Percentiles rank a stretch among this genome's conserved stretches.
These are phyloP conservation scores for Hoplodrina ambigua DNA, from an alignment of 2,888 invertebrate genomes.

Conservation along the genomic window DNA sequence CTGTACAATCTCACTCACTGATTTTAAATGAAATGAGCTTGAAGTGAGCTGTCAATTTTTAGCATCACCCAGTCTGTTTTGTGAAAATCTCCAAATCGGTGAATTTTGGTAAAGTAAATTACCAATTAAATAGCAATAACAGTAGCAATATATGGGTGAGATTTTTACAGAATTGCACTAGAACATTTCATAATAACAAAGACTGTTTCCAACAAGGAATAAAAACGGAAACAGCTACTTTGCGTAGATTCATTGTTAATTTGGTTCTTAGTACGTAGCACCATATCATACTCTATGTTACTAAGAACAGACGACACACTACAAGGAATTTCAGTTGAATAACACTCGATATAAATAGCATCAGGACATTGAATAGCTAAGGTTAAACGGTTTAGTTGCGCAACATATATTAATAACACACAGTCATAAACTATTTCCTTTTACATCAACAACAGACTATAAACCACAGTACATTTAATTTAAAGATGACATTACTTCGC, in stretches of 20 bases:
- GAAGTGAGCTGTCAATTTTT: too few species aligned
- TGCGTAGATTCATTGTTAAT: slow-evolving; percentile 13
- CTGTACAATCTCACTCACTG: too few species aligned
- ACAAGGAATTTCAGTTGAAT: slow-evolving; percentile 68
- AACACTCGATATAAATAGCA: slow-evolving; percentile 79
- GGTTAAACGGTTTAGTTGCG: slow-evolving; percentile 78
- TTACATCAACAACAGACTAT: slow-evolving; percentile 11
- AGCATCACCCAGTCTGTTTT: too few species aligned
- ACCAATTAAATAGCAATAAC: too few species aligned
- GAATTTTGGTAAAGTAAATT: too few species aligned
- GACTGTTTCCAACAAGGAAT: background rate
- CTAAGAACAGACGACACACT: slow-evolving; percentile 60
- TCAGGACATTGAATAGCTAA: slow-evolving; percentile 74
- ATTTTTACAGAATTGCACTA: too few species aligned
- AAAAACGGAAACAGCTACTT: background rate
- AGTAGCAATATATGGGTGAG: too few species aligned
- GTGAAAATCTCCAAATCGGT: too few species aligned
- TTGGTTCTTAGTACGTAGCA: slow-evolving; percentile 8
- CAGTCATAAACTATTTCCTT: slow-evolving; percentile 58
- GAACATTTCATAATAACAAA: background rate
- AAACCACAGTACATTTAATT: slow-evolving; percentile 32
- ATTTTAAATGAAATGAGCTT: too few species aligned
- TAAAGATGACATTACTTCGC: slow-evolving; percentile 49
- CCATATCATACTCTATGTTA: background rate
- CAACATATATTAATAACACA: slow-evolving; percentile 69